Percentiles rank a stretch among this genome's conserved stretches.
Evolutionary conservation across 2,888 invertebrate species (phyloP).

Genomic region (Himalopsyche kuldschensis): DNA sequence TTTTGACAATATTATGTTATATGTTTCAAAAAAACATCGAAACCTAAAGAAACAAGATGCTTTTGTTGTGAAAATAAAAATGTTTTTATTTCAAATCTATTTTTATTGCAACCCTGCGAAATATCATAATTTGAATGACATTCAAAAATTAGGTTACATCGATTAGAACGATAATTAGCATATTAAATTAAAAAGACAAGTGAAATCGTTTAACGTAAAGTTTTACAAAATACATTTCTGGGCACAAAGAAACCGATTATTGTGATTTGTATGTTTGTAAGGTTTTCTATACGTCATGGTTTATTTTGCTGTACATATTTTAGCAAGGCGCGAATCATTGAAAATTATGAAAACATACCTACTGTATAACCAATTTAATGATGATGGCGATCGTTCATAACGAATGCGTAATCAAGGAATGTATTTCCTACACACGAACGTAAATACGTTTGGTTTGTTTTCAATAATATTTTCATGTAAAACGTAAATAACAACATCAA

Average conservation of each 20-base stretch:
- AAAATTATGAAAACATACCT: neutral
- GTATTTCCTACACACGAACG: neutral
- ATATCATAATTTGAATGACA: neutral
- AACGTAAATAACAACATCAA: slow-evolving; percentile 23
- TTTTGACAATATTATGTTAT: too few relatives aligned
- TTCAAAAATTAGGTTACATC: neutral
- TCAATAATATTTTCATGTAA: slow-evolving; percentile 1
- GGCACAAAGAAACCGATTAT: neutral
- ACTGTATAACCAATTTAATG: too few relatives aligned
- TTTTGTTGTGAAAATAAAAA: neutral
- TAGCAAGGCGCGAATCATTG: neutral
- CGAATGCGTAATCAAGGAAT: neutral
- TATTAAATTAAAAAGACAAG: neutral
- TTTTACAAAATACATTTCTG: neutral
- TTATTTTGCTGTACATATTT: neutral
- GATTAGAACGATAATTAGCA: neutral
- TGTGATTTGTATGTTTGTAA: neutral
- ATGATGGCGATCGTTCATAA: too few relatives aligned
- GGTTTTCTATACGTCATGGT: neutral
- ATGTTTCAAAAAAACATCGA: too few relatives aligned
- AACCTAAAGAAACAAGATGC: too few relatives aligned
- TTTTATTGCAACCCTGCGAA: neutral
- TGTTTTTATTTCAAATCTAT: neutral
- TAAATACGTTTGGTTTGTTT: neutral
- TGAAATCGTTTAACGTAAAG: neutral